These are phyloP conservation scores for Montipora capitata DNA, from an alignment of 92 coral and sea anemone species.

Conservation along the genomic window DNA sequence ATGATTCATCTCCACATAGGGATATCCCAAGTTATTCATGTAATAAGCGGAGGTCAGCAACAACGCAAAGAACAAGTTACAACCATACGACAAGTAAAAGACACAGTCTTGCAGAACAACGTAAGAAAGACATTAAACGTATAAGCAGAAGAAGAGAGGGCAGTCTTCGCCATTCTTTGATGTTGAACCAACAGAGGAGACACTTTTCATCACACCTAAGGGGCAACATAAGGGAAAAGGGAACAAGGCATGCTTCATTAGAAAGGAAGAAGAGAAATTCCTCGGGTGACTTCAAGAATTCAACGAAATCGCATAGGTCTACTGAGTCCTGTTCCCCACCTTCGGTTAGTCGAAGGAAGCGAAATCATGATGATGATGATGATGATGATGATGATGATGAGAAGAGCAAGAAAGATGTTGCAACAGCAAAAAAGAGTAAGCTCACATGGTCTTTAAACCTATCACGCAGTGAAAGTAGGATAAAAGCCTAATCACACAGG, in stretches of 20 bases:
- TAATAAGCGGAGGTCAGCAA: background rate
- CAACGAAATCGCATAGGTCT: background rate
- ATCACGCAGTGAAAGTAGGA: background rate
- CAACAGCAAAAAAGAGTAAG: constrained; percentile 30
- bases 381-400: constrained; percentile 4
- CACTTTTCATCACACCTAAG: background rate
- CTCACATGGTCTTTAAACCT: background rate
- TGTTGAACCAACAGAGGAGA: constrained; percentile 28
- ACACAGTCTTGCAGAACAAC: background rate
- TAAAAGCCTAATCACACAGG: background rate
- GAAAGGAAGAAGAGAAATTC: background rate
- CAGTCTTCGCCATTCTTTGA: constrained; percentile 43
- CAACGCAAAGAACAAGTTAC: background rate
- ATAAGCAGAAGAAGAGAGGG: background rate
- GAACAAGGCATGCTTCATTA: background rate
- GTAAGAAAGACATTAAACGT: background rate
- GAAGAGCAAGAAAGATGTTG: background rate
- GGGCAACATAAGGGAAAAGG: constrained; percentile 2
- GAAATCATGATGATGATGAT: background rate
- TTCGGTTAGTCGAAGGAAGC: constrained; percentile 1
- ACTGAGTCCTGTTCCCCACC: constrained; percentile 1
- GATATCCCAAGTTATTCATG: constrained; percentile 20
- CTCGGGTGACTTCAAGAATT: constrained; percentile 3
- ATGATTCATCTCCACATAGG: constrained; percentile 1
- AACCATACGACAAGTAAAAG: background rate